Base-by-base conservation (phyloP, 2,888 invertebrate genomes). In the Norana najaformis region DNA sequence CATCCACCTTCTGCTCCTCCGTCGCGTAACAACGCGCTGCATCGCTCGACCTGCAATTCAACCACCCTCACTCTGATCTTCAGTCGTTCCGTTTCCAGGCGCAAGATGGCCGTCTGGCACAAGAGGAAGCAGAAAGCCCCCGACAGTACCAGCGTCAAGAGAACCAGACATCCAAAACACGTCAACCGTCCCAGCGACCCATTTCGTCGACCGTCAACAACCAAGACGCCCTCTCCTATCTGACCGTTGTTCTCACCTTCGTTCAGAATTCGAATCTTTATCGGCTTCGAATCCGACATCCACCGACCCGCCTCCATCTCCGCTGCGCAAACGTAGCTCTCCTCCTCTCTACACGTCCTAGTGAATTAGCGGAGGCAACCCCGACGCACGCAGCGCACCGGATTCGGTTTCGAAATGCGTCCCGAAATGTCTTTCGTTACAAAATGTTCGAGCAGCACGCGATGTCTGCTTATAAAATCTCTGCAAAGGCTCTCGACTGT, bases 31-130 rank as follows among this genome's bases (percentile, higher is more conserved):
- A 85, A 37, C 85, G 36, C 85, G 30, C 35, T 85, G 85, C 85
- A 85, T 37, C 37, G 35, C 85, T 85, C 13, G 36, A 85, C 30
- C 36, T 37, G 85, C 35, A 23, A 5, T 37, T 85, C 85, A 37
- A 85, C 85, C 36, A 37, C 35, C 14, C 85, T 34, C 36, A 85
- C 13, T 36, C 36, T 85, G 20, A 85, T 14, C 36, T 85, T 85
- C 85, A 85, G 36, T 23, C 35, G 85, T 85, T 85, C 85, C 85
- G 85, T 85, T 85, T 85, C 85, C 85, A 85, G 85, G 3, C 85
- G 85, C 35, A 85, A 23, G 35, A 85, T 36, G 36, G 36, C 36
- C 85, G 85, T 37, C 85, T 85, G 36, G 5, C 34, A 35, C 23
- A 85, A 85, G 2, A 37, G 36, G 36, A 35, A 85, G 85, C 85